Percentiles rank a stretch among this genome's conserved stretches.
Conservation (phyloP, 2,113 vertebrate species). For the Sminthopsis crassicaudata region DNA sequence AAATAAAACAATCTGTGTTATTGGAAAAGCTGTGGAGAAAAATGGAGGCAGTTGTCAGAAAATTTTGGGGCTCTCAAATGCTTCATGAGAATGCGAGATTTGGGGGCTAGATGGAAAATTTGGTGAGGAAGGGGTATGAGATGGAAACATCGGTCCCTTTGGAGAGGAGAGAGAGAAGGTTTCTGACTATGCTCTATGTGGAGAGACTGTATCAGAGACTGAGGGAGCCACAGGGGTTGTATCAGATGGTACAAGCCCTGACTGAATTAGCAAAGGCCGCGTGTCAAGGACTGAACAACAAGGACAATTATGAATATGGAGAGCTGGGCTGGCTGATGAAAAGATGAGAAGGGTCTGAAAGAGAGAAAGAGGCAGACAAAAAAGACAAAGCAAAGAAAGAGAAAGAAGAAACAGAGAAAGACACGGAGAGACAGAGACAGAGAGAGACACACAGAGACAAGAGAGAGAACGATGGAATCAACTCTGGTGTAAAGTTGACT, state of each 20-base stretch:
- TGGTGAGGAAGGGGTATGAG: background rate
- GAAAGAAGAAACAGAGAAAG: background rate
- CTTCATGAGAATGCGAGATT: background rate
- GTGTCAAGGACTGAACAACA: background rate
- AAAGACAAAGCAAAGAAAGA: no score
- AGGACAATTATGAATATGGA: background rate
- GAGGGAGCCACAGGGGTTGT: background rate
- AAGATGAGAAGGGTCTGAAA: background rate
- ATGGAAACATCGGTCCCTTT: background rate
- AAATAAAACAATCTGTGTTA: background rate
- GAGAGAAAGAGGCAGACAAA: no score
- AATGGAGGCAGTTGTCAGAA: background rate
- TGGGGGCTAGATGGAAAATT: background rate
- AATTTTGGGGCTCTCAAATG: background rate
- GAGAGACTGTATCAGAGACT: background rate
- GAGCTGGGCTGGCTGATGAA: background rate
- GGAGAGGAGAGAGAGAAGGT: background rate
- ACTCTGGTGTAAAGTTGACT: background rate
- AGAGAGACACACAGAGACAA: background rate
- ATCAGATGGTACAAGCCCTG: background rate
- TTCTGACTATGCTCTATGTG: background rate
- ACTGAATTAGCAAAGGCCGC: background rate
- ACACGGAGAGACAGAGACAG: no score
- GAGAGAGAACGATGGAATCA: background rate
- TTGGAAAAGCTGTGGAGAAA: background rate